Conservation (phyloP, 2,113 vertebrate species). For the human region GRCh38 chr12:27498001-27498500, state of each 20-base stretch:
- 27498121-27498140: conserved; percentile 96
- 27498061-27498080: conserved; percentile 93
- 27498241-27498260: conserved; percentile 92
- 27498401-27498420: too few species aligned
- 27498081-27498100: conserved; percentile 90
- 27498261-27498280: conserved; percentile 88
- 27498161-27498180: conserved; percentile 99
- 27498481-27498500: too few species aligned
- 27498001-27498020: conserved; percentile 94
- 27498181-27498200: conserved; percentile 98
- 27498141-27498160: conserved; percentile 97
- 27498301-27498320: too few species aligned
- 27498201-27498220: conserved; percentile 95
- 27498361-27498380: too few species aligned
- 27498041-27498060: conserved; percentile 96
- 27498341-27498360: too few species aligned
- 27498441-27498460: too few species aligned
- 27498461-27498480: too few species aligned
- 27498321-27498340: too few species aligned
- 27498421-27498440: too few species aligned
- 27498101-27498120: conserved; percentile 96
- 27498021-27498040: conserved; percentile 97
- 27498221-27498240: conserved; percentile 98
- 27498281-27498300: conserved; percentile 84
- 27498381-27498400: too few species aligned